Conservation (phyloP, 2,888 invertebrate genomes). For the Parascotia fuliginaria region DNA sequence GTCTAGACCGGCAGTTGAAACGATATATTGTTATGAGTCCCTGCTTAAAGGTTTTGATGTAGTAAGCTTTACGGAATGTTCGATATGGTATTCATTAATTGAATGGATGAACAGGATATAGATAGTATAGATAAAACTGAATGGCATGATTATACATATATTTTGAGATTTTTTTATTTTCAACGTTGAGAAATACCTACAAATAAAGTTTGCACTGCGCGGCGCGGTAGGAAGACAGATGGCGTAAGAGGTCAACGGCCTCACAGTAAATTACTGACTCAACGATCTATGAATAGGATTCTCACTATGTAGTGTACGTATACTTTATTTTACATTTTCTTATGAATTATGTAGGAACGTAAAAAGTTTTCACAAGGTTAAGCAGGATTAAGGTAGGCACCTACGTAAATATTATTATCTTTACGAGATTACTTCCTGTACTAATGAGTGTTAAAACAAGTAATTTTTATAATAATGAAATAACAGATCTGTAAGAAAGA, state of each 20-base stretch:
- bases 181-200: background rate
- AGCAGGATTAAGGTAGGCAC: background rate
- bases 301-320: slow-evolving; percentile 13
- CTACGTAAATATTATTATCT: background rate
- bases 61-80: too few relatives aligned
- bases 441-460: too few relatives aligned
- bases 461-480: too few relatives aligned
- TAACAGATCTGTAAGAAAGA: too few relatives aligned
- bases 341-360: background rate
- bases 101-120: too few relatives aligned
- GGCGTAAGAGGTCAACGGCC: slow-evolving; percentile 48
- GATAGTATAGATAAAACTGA: too few relatives aligned
- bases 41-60: too few relatives aligned
- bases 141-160: too few relatives aligned
- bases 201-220: slow-evolving; percentile 27
- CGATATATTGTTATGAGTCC: too few relatives aligned
- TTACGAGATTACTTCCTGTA: background rate
- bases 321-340: slow-evolving; percentile 1
- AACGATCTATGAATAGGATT: slow-evolving; percentile 46
- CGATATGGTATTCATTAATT: too few relatives aligned
- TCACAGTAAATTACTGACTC: slow-evolving; percentile 52
- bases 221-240: slow-evolving; percentile 42
- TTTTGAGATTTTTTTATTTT: background rate
- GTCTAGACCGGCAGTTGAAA: slow-evolving; percentile 26
- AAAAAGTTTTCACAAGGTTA: background rate